Base-by-base conservation (phyloP, 2,888 invertebrate species). In the Liopterus haemorrhoidalis region DNA sequence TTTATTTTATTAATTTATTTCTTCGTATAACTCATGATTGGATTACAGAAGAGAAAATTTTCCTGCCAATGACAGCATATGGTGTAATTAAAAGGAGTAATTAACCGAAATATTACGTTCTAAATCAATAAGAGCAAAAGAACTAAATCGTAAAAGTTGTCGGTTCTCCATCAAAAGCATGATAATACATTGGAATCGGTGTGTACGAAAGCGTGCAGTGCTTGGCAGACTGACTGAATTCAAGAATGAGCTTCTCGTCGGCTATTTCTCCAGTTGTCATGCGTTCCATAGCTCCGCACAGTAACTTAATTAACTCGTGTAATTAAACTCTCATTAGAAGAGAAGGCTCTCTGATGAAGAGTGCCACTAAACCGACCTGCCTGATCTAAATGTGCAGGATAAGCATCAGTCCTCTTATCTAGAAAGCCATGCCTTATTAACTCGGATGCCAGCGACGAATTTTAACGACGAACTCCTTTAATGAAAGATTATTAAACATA, bases 371-470 rank as follows among this genome's bases (percentile, higher is more conserved):
- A 21, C 14, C 20, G 21, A 57, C 56, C 53, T 51, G 52, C 51
- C 58, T 55, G 58, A 61, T 60, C 58, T 59, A 59, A 64, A 63
- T 63, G 62, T 63, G 61, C 57, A 61, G 60, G 63, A 61, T 62
- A 59, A 59, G 57, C 57, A 41, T 33, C 27, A 27, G 41, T 15
- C 25, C 28, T 6, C 22, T 38, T n/a, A 31, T n/a, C 21, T 20
- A 20, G 22, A 22, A 15, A 15, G 19, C 14, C 27, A 30, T n/a
- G 12, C 8, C 28, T 36, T 42, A 42, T 42, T 42, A 42, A 35
- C 35, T 25, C 27, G 15, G 28, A 18, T 20, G 42, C 35, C 20
- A 42, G 35, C 28, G 42, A 28, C 35, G 42, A 35, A 42, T 42
- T 27, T 42, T 42, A 42, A 42, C 36, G 27, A 36, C 36, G 35